Conservation (phyloP, 2,888 invertebrate genomes). For the Drosophila pegasa region DNA sequence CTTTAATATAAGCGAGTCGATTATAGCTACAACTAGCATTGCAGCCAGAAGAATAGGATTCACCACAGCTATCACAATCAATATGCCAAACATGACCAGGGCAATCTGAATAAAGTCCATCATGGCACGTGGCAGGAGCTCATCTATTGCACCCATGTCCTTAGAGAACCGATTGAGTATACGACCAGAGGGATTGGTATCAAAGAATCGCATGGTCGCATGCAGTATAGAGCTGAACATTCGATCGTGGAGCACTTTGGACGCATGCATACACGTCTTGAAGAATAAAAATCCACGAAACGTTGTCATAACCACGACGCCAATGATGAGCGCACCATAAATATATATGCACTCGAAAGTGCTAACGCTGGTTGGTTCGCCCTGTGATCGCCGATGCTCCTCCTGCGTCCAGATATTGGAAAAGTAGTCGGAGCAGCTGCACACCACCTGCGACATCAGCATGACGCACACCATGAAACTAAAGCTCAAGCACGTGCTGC, state of each 20-base stretch:
- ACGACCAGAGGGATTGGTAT: slow-evolving; percentile 91
- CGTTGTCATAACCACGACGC: slow-evolving; percentile 85
- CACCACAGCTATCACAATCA: slow-evolving; percentile 89
- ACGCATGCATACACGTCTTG: slow-evolving; percentile 90
- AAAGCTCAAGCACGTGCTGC: slow-evolving; percentile 86
- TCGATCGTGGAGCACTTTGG: slow-evolving; percentile 91
- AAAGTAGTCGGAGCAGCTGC: slow-evolving; percentile 88
- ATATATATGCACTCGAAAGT: slow-evolving; percentile 83
- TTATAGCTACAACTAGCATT: slow-evolving; percentile 87
- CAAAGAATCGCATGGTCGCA: slow-evolving; percentile 94
- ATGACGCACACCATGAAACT: slow-evolving; percentile 85
- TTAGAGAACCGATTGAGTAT: slow-evolving; percentile 92
- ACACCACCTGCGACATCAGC: slow-evolving; percentile 86
- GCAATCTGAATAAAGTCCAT: slow-evolving; percentile 86
- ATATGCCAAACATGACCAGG: slow-evolving; percentile 89
- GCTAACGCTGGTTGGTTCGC: slow-evolving; percentile 77
- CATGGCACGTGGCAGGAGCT: slow-evolving; percentile 86
- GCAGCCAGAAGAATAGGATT: slow-evolving; percentile 89
- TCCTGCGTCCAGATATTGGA: slow-evolving; percentile 87
- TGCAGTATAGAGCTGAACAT: slow-evolving; percentile 93
- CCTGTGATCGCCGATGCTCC: slow-evolving; percentile 80
- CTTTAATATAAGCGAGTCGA: slow-evolving; percentile 88
- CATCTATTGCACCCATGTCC: slow-evolving; percentile 89
- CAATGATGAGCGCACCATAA: slow-evolving; percentile 83
- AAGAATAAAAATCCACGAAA: slow-evolving; percentile 89